Evolutionary conservation across 2,113 vertebrate species (phyloP), one percentile per base, ranked within the genome.

Genomic region (Sigmodon hispidus): DNA sequence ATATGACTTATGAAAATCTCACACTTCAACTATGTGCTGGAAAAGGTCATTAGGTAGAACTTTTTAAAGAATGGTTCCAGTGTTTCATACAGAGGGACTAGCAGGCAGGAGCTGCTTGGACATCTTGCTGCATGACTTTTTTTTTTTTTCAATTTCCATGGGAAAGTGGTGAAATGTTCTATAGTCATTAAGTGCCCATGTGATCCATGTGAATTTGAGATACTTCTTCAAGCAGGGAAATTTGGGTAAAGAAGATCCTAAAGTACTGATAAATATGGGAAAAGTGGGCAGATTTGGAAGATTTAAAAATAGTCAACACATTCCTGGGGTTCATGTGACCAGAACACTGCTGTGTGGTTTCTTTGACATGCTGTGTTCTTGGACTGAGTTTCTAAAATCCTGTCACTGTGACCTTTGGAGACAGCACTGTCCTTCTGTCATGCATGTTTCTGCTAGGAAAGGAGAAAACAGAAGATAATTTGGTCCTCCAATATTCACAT

Each of bases 61-160:
- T 97, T 96, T 93, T 76, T 96, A 90, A 94, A 96, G 93, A 94
- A 97, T 80, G 67, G 75, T 96, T 95, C 67, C 67, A 96, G 77
- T 63, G 90, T 96, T 86, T 95, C 80, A 89, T 61, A 79, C 65
- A 52, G 91, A 34, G 59, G 80, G 45, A 57, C 36, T 1, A 1
- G 59, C 34, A 73, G 79, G 31, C 87, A 45, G 69, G 89, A 61
- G 24, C 52, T 72, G 48, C 85, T 96, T 91, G 89, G 91, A 89
- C 69, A 86, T 93, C 50, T 52, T 96, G 70, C 34, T 90, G 34
- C 26, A 77, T 87, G 90, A 72, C 65, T 77, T 15, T 73, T 52
- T 86, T 48, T 67, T 69, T 63, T 31, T 19, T 15, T 2, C 55
- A 77, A 90, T 97, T 97, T 97, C 90, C 91, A 70, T 90, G 96